Base-by-base conservation (phyloP, 1,140 invertebrate genomes). In the Centruroides vittatus region DNA sequence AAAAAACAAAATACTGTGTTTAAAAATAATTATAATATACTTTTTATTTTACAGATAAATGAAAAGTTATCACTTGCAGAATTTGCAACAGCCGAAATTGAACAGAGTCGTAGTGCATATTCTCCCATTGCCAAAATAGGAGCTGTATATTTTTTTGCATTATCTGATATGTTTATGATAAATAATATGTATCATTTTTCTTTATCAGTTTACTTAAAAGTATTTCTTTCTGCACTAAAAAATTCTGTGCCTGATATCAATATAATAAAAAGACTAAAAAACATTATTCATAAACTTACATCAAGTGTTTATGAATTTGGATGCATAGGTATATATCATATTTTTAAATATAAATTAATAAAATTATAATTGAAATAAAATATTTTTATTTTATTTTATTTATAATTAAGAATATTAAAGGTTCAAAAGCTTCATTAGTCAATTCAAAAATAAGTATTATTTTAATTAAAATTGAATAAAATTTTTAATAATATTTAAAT, bases 101-200 rank as follows among this genome's bases (percentile, higher is more conserved):
- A 94, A 66, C 81, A 81, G 49, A 73, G 90, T 0, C 75, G 89
- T 59, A 84, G 93, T 64, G 85, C 84, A 1, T 95, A 93, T 73
- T 77, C 86, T 47, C 81, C 85, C 0, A 88, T 83, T 3, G 89
- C 90, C 0, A 84, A 82, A 66, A 78, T 88, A 58, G 89, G 89
- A 11, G 89, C 90, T 9, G 85, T 93, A 58, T 74, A 94, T 34
- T 94, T 93, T 72, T 94, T 93, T 70, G 86, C 91, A 4, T 73
- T 95, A 8, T 81, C 85, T 0, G 88, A 93, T 70, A 87, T 93
- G 86, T 81, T 87, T 0, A 75, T 78, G 0, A 84, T 95, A 0
- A 90, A 89, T 71, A 75, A 80, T 10, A 94, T 94, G 89, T 95
- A 95, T 71, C 89, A 94, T 68, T 93, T 93, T 73, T 91, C 89